Conservation (phyloP, 2,113 vertebrate genomes). For the Synchiropus splendidus region DNA sequence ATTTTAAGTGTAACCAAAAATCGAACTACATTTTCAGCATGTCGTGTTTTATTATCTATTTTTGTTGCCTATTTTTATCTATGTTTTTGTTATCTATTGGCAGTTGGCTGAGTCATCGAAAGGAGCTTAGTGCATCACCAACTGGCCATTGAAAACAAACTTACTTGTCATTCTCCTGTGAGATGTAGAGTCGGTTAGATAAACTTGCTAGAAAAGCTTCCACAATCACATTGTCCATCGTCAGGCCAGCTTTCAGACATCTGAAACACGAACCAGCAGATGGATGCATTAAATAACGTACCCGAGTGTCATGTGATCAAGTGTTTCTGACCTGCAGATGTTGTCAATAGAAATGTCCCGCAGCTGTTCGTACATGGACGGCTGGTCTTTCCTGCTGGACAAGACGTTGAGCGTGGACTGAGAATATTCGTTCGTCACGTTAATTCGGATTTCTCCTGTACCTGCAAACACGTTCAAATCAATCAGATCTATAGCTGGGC, state of each 20-base stretch:
- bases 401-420: conserved; percentile 80
- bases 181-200: conserved; percentile 96
- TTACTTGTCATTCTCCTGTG: conserved; percentile 95
- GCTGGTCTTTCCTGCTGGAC: conserved; percentile 79
- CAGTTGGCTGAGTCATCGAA: too few relatives aligned
- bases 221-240: conserved; percentile 84
- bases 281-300: background rate
- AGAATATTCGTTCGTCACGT: conserved; percentile 84
- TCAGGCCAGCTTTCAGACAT: conserved; percentile 87
- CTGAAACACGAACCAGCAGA: conserved; percentile 42
- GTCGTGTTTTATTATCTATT: too few relatives aligned
- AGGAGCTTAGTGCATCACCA: too few relatives aligned
- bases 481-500: background rate
- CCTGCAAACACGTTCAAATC: conserved; percentile 46
- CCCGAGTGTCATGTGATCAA: background rate
- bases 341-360: conserved; percentile 93
- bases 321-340: conserved; percentile 83
- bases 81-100: too few relatives aligned
- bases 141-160: too few relatives aligned
- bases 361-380: conserved; percentile 95
- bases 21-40: too few relatives aligned
- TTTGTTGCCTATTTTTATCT: too few relatives aligned
- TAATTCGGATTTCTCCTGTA: conserved; percentile 87
- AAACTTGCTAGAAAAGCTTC: conserved; percentile 93
- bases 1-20: too few relatives aligned